A percentile compares a stretch with the other conserved stretches of the same genome.
These are phyloP conservation scores for Eulemur mongoz DNA, from an alignment of 2,797 vertebrate genomes.

Conservation along the genomic window DNA sequence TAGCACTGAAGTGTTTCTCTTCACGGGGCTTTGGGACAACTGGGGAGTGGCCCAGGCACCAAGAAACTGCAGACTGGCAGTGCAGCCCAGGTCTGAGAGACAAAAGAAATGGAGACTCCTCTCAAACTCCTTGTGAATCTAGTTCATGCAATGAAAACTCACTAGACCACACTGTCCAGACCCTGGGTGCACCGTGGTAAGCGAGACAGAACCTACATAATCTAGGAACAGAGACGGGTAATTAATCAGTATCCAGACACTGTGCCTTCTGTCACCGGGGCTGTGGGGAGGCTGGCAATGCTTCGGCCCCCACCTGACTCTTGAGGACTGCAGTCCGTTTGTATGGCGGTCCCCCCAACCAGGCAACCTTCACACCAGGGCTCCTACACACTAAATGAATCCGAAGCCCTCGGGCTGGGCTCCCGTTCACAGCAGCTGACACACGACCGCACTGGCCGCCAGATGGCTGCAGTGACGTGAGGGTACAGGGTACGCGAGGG, in stretches of 20 bases:
- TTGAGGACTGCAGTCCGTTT: neutral
- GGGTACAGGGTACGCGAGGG: neutral
- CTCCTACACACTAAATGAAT: neutral
- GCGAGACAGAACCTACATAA: neutral
- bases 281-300: neutral
- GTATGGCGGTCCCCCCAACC: rapidly evolving
- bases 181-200: neutral
- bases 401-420: neutral
- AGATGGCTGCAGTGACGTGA: neutral
- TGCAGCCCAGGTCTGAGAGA: neutral
- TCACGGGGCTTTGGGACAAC: neutral
- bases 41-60: neutral
- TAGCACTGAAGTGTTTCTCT: conserved; percentile 31
- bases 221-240: neutral
- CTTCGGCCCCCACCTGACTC: neutral
- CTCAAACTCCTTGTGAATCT: neutral
- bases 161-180: neutral
- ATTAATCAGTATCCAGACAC: neutral
- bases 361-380: neutral
- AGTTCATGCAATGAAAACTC: neutral
- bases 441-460: neutral
- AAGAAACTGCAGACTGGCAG: neutral
- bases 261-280: neutral
- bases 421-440: neutral
- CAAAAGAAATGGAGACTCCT: neutral